phyloP scores from a whole-genome alignment of 30 jellyfish, hydroid and myxozoan genomes.

The Calvadosia cruxmelitensis region DNA sequence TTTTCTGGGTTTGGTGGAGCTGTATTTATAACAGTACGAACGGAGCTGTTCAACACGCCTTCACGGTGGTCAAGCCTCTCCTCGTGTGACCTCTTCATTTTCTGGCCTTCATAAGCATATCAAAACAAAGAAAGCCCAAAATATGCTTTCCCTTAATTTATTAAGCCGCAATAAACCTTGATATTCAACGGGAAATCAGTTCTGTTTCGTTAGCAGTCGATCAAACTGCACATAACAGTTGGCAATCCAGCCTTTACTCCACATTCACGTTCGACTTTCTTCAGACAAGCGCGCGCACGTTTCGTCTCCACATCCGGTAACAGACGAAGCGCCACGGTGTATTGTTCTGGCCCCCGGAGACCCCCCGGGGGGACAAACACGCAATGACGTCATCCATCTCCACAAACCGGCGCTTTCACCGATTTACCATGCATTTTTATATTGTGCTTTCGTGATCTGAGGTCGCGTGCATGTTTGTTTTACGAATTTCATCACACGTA shows the following conservation, averaged over 20 bases:
- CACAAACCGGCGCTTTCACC: no score
- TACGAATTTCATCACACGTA: no score
- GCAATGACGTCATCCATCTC: no score
- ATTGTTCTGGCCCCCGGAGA: no score
- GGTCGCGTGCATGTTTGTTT: no score
- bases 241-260: conserved; percentile 33
- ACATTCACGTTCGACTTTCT: conserved; percentile 61
- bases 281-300: conserved; percentile 59
- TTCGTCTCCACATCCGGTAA: conserved; percentile 35
- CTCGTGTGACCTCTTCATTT: conserved; percentile 94
- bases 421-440: no score
- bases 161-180: conserved; percentile 11
- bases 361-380: no score
- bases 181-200: neutral
- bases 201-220: conserved; percentile 1
- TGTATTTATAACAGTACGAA: conserved; percentile 29
- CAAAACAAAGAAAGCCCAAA: neutral
- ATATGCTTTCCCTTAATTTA: no score
- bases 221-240: conserved; percentile 7
- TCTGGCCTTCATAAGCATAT: neutral
- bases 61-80: conserved; percentile 83
- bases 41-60: conserved; percentile 82
- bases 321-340: no score
- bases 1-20: conserved; percentile 61
- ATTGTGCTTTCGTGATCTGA: no score